These are phyloP conservation scores for Charaxes varanes DNA, from an alignment of 1,140 invertebrate species.

Conservation along the genomic window DNA sequence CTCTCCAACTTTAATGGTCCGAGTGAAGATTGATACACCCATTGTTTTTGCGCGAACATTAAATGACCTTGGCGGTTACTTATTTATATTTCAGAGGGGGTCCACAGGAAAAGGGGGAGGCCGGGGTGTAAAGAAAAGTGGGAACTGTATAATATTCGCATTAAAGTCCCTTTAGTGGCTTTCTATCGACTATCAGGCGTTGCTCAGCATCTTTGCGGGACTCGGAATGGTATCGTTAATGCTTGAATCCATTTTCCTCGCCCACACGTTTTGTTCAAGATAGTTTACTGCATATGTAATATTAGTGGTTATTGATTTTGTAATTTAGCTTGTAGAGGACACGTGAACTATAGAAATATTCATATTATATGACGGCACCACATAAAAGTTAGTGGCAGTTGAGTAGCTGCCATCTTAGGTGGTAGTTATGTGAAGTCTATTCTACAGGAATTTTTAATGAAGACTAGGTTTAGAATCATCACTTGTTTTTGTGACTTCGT, in stretches of 20 bases:
- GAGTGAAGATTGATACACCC: conserved; percentile 3
- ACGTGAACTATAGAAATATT: too few species aligned
- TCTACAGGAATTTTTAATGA: too few species aligned
- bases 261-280: conserved; percentile 12
- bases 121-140: conserved; percentile 30
- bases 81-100: conserved; percentile 17
- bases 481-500: too few species aligned
- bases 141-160: conserved; percentile 62
- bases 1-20: conserved; percentile 2
- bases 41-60: conserved; percentile 2
- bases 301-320: conserved; percentile 27
- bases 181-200: conserved; percentile 53
- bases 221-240: conserved; percentile 56
- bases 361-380: too few species aligned
- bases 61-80: conserved; percentile 1
- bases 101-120: conserved; percentile 20
- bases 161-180: conserved; percentile 47
- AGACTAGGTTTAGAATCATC: too few species aligned
- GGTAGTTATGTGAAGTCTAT: too few species aligned
- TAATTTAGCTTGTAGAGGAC: too few species aligned
- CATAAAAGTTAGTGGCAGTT: too few species aligned
- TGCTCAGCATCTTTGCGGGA: conserved; percentile 52
- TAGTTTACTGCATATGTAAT: conserved; percentile 46
- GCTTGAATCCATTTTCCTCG: conserved; percentile 43
- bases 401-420: too few species aligned